phyloP scores from a whole-genome alignment of 2,888 invertebrate species.

The Pegoplata infirma region DNA sequence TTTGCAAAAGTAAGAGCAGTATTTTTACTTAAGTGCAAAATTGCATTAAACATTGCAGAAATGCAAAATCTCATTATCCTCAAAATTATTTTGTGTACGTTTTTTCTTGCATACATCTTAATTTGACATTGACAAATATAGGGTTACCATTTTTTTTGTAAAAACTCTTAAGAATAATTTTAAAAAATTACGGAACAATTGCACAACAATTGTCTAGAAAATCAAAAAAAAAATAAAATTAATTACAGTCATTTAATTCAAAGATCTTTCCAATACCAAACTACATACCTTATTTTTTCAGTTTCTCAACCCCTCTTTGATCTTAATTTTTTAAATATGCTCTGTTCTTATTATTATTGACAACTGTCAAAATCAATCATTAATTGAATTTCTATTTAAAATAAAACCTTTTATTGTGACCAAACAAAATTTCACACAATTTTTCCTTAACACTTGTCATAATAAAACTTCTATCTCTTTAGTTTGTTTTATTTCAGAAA shows the following conservation, averaged over 20 bases:
- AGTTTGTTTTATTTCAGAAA: not conserved
- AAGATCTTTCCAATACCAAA: not conserved
- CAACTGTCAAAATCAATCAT: slow-evolving; percentile 53
- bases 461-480: slow-evolving; percentile 36
- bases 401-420: not conserved
- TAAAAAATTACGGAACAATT: slow-evolving; percentile 9
- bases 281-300: not conserved
- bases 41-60: too few relatives aligned
- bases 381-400: slow-evolving; percentile 1
- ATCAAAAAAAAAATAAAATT: slow-evolving; percentile 25
- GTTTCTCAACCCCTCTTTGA: not conserved
- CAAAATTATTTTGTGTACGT: too few relatives aligned
- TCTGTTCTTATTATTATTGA: not conserved
- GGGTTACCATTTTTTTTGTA: not conserved
- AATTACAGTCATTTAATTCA: slow-evolving; percentile 36
- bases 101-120: too few relatives aligned
- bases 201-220: slow-evolving; percentile 37
- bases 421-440: slow-evolving; percentile 27
- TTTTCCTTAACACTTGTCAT: slow-evolving; percentile 54
- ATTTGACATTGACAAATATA: slow-evolving; percentile 6
- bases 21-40: too few relatives aligned
- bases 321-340: not conserved
- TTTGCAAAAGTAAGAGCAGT: too few relatives aligned
- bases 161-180: not conserved
- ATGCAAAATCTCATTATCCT: too few relatives aligned